Percentiles rank a stretch among this genome's conserved stretches.
These are phyloP conservation scores for Uromys caudimaculatus DNA, from an alignment of 2,797 vertebrate species.

Conservation along the genomic window DNA sequence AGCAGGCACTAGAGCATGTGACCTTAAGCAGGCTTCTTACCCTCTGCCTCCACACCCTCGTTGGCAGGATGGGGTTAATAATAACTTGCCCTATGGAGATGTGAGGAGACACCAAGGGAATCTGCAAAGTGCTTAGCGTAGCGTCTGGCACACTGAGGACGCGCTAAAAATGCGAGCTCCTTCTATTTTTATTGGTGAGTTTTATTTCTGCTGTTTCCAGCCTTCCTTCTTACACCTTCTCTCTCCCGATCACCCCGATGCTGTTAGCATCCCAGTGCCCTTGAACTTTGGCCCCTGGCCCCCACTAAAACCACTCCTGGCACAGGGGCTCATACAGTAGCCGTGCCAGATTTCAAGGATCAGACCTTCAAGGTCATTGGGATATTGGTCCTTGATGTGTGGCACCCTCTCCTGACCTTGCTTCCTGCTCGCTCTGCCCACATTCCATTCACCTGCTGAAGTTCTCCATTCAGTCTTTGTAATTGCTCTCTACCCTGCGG, in stretches of 20 bases:
- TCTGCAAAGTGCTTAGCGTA: slow-evolving; percentile 37
- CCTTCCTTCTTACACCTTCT: background rate
- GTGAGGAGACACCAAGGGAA: background rate
- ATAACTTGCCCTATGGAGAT: background rate
- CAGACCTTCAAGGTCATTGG: background rate
- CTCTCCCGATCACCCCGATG: background rate
- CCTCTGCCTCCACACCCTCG: background rate
- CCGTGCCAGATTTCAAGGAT: background rate
- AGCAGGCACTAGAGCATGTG: background rate
- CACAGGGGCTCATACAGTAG: background rate
- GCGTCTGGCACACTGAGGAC: slow-evolving; percentile 41
- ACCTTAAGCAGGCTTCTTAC: background rate
- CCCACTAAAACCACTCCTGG: background rate
- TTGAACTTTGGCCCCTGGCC: background rate
- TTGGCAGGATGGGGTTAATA: background rate
- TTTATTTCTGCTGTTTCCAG: slow-evolving; percentile 63
- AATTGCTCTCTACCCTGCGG: background rate
- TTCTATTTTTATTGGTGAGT: slow-evolving; percentile 67
- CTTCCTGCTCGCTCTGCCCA: background rate
- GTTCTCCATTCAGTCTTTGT: background rate
- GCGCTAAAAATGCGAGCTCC: slow-evolving; percentile 44
- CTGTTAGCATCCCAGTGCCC: background rate
- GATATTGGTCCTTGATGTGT: background rate
- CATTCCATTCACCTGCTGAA: background rate
- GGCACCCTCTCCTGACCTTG: background rate